Conservation (phyloP, 2,888 invertebrate species). For the Pteria penguin region DNA sequence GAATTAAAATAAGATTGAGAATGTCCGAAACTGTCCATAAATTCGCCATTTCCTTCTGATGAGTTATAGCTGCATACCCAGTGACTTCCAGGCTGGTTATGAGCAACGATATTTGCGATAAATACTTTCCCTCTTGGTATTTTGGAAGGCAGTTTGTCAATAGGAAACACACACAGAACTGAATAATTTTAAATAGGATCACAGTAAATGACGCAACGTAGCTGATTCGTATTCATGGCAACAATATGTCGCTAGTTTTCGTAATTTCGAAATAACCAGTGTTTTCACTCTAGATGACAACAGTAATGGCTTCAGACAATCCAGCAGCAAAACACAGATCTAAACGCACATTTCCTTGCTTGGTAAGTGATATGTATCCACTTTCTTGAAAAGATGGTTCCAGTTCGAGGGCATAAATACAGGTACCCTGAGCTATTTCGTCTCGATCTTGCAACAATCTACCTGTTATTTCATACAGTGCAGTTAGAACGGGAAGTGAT, state of each 20-base stretch:
- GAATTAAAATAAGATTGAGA: constrained; percentile 3
- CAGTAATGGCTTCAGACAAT: constrained; percentile 27
- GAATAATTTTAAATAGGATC: background rate
- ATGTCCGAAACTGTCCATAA: constrained; percentile 41
- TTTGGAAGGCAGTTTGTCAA: background rate
- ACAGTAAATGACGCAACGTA: constrained; percentile 6
- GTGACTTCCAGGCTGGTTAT: background rate
- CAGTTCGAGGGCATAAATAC: constrained; percentile 29
- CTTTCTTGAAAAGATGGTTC: constrained; percentile 29
- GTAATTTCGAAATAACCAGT: constrained; percentile 40
- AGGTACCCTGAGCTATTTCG: constrained; percentile 10
- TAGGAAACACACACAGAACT: background rate
- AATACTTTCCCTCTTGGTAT: background rate
- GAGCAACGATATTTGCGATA: background rate
- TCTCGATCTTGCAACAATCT: constrained; percentile 15
- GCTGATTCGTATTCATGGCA: background rate
- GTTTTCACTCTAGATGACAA: constrained; percentile 38
- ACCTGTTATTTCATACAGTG: constrained; percentile 8
- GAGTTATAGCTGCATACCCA: background rate
- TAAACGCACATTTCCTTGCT: constrained; percentile 36
- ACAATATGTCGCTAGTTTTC: constrained; percentile 31
- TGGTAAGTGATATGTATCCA: constrained; percentile 26
- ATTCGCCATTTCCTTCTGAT: background rate
- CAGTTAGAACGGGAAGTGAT: constrained; percentile 3
- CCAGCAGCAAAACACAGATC: constrained; percentile 35